Base-by-base conservation (phyloP, 2,113 vertebrate genomes). In the Macquaria ambigua region DNA sequence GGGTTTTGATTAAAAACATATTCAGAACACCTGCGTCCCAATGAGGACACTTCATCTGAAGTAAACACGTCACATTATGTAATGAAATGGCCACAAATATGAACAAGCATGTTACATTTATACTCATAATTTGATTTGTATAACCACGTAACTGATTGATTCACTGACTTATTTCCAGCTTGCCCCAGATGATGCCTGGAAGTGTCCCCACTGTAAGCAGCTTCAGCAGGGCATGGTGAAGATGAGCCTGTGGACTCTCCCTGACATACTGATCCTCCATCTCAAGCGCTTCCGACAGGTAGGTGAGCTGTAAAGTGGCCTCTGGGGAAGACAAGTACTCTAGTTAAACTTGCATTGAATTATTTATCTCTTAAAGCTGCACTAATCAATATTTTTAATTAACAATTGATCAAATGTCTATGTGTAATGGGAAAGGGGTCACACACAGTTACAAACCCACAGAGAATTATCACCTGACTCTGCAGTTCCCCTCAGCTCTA, bases 211-310 rank as follows among this genome's bases (percentile, higher is more conserved):
- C 90, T 99, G 98, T 90, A 96, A 97, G 84, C 96, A 98, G 87
- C 96, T 97, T 11, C 98, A 99, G 93, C 98, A 97, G 92, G 98
- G 98, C 68, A 96, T 92, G 83, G 97, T 99, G 89, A 98, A 99
- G 94, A 97, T 99, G 93, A 98, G 98, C 75, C 95, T 99, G 71
- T 99, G 98, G 98, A 99, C 98, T 0, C 96, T 99, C 48, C 98
- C 98, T 0, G 97, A 99, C 94, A 99, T 99, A 92, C 97, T 99
- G 83, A 98, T 99, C 93, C 97, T 99, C 84, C 98, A 99, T 88
- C 97, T 99, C 34, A 99, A 99, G 88, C 96, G 98, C 67, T 99
- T 99, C 90, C 95, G 97, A 12, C 98, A 99, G 93, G 94, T 94
- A 74, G 9, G 87, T 7, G 2, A 73, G 8, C 67, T 28, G 3